Percentiles rank a stretch among this genome's conserved stretches.
These are phyloP conservation scores for Garra rufa DNA, from an alignment of 2,113 vertebrate genomes.

Conservation along the genomic window DNA sequence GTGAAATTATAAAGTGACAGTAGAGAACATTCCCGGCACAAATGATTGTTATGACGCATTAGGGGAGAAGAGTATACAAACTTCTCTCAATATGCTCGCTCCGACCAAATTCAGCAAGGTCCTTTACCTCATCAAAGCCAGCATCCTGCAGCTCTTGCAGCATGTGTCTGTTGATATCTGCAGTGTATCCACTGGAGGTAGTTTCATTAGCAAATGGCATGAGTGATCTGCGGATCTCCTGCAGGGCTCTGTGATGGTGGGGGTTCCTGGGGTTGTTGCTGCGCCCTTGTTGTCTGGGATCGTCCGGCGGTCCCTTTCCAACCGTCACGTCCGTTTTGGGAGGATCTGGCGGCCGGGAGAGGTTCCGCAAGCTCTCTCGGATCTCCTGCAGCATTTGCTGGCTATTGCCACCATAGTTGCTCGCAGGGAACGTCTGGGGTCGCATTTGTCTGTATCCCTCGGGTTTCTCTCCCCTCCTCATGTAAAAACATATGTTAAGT, in stretches of 20 bases:
- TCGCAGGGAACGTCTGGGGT: conserved; percentile 98
- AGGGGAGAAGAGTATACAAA: not conserved
- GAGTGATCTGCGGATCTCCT: conserved; percentile 94
- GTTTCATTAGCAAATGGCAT: conserved; percentile 90
- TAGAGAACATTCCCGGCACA: not conserved
- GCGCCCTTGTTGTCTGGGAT: conserved; percentile 86
- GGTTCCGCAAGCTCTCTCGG: conserved; percentile 91
- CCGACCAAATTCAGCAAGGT: not conserved
- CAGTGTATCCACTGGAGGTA: conserved; percentile 71
- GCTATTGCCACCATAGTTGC: conserved; percentile 93
- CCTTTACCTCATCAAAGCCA: conserved; percentile 92
- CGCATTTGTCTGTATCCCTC: conserved; percentile 98
- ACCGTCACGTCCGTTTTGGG: conserved; percentile 80
- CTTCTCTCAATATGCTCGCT: not conserved
- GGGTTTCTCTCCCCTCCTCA: conserved; percentile 97
- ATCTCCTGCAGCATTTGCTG: conserved; percentile 98
- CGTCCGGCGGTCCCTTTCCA: conserved; percentile 83
- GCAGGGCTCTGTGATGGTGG: conserved; percentile 90
- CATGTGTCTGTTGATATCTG: conserved; percentile 88
- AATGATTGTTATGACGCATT: not conserved
- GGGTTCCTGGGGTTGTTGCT: conserved; percentile 85
- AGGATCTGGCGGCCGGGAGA: conserved; percentile 89
- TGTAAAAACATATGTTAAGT: conserved; percentile 89
- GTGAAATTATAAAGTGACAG: conserved; percentile 45
- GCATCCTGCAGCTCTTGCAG: conserved; percentile 82